Conservation (phyloP, 2,888 invertebrate genomes). For the Ethmia dodecea region DNA sequence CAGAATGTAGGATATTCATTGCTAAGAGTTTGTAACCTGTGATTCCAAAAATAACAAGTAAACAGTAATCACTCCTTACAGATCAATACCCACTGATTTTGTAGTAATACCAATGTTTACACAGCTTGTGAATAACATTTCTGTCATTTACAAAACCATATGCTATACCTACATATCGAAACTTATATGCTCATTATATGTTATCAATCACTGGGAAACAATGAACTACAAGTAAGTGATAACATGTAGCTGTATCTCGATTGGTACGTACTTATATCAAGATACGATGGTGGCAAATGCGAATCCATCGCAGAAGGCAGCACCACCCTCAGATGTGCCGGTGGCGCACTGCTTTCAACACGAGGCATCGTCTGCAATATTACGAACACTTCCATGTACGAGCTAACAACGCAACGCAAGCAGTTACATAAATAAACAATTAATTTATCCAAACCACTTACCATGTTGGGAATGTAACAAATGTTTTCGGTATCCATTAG, state of each 20-base stretch:
- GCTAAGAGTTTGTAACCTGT: too few relatives aligned
- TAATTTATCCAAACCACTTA: conserved; percentile 31
- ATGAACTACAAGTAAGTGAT: conserved; percentile 6
- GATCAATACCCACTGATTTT: too few relatives aligned
- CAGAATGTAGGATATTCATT: too few relatives aligned
- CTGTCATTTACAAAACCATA: too few relatives aligned
- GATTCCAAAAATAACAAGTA: too few relatives aligned
- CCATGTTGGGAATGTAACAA: conserved; percentile 39
- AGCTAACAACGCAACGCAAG: conserved; percentile 36
- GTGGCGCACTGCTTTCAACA: conserved; percentile 46
- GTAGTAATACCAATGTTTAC: too few relatives aligned
- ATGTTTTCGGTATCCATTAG: conserved; percentile 14
- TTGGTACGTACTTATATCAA: conserved; percentile 60
- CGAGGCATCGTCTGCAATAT: conserved; percentile 51
- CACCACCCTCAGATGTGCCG: conserved; percentile 60
- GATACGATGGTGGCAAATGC: conserved; percentile 53
- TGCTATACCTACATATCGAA: too few relatives aligned
- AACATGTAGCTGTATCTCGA: conserved; percentile 13
- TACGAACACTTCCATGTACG: conserved; percentile 44
- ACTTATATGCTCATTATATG: too few relatives aligned
- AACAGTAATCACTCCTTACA: too few relatives aligned
- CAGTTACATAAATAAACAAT: conserved; percentile 66
- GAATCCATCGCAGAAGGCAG: conserved; percentile 49
- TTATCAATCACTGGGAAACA: conserved; percentile 8
- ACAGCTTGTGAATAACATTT: too few relatives aligned